Conservation (phyloP, 2,113 vertebrate genomes). For the Myanophis thanlyinensis region DNA sequence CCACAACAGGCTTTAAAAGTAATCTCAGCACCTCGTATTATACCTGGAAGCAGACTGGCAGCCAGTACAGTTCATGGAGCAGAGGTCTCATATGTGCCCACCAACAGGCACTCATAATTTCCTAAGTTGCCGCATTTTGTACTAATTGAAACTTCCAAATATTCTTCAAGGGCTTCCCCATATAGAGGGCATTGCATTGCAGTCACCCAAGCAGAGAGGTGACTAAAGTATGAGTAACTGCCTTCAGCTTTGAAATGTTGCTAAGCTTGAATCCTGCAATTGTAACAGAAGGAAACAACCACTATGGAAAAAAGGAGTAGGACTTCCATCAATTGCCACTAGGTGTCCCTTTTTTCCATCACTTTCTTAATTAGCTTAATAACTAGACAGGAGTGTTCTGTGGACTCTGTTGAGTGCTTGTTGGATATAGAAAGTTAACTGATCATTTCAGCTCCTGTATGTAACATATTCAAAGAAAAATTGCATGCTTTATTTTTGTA, state of each 20-base stretch:
- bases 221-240: not conserved
- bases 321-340: not conserved
- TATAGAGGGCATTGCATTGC: not conserved
- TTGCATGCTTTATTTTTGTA: not conserved
- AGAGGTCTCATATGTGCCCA: not conserved
- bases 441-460: not conserved
- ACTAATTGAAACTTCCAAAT: not conserved
- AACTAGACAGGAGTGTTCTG: not conserved
- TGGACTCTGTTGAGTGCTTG: not conserved
- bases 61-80: not conserved
- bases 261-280: not conserved
- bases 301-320: not conserved
- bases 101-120: not conserved
- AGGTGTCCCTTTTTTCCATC: slow-evolving; percentile 2
- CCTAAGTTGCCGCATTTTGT: not conserved
- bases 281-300: no score
- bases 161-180: not conserved
- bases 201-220: not conserved
- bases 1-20: not conserved
- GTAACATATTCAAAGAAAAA: not conserved
- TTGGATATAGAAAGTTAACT: not conserved
- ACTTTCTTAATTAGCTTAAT: not conserved
- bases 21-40: not conserved
- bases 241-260: not conserved
- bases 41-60: not conserved